Percentiles rank a stretch among this genome's conserved stretches.
Conservation (phyloP, 2,888 invertebrate genomes). For the Aleiodes alternator region DNA sequence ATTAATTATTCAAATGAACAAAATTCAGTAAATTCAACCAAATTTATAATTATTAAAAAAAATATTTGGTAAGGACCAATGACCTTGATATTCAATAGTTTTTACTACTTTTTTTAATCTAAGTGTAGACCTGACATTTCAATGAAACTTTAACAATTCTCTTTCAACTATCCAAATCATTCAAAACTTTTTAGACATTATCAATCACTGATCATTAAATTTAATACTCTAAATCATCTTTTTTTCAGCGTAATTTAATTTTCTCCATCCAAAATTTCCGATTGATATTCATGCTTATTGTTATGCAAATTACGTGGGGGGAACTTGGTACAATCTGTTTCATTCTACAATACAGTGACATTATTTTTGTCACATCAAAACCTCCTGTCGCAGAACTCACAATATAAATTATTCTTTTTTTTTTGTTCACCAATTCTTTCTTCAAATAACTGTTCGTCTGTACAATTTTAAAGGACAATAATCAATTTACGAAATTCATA, state of each 20-base stretch:
- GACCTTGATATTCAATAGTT: too few species aligned
- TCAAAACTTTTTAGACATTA: conserved; percentile 29
- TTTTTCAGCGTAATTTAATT: background rate
- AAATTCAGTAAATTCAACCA: too few species aligned
- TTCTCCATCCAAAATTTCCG: background rate
- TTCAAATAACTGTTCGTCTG: conserved; percentile 11
- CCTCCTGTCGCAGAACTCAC: conserved; percentile 3
- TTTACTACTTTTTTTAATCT: too few species aligned
- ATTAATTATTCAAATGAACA: too few species aligned
- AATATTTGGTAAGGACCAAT: too few species aligned
- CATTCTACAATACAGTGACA: background rate
- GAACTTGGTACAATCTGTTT: conserved; percentile 10
- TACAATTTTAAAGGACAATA: conserved; percentile 9
- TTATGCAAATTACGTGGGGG: conserved; percentile 3
- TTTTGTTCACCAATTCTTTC: too few species aligned
- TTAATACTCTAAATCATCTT: conserved; percentile 52
- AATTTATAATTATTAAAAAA: too few species aligned
- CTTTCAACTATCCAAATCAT: too few species aligned
- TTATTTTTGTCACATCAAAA: conserved; percentile 22
- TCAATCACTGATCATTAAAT: conserved; percentile 43
- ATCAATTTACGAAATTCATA: conserved; percentile 21
- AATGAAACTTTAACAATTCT: conserved; percentile 9
- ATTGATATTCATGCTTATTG: conserved; percentile 5
- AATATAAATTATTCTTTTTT: conserved; percentile 17
- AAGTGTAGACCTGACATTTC: background rate